Conservation (phyloP, 2,888 invertebrate genomes). For the Nematopogon swammerdamellus region DNA sequence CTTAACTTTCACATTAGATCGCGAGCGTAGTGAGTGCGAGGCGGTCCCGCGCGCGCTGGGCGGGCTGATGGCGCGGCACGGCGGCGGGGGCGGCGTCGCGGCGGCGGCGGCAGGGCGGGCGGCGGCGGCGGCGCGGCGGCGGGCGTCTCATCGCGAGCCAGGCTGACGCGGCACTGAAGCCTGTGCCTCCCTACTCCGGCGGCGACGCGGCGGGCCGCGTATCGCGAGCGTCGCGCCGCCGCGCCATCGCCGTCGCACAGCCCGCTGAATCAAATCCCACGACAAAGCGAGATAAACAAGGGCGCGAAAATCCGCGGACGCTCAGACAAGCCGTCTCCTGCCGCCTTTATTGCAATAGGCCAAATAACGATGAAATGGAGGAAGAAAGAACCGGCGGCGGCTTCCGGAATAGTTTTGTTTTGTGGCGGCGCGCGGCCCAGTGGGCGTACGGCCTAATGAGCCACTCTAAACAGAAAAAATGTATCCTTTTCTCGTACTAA, state of each 20-base stretch:
- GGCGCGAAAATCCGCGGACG: constrained; percentile 44
- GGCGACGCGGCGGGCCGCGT: constrained; percentile 15
- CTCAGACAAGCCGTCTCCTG: constrained; percentile 53
- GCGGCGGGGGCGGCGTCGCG: background rate
- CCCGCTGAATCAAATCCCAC: constrained; percentile 15
- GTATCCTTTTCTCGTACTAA: too few relatives aligned
- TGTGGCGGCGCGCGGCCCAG: background rate
- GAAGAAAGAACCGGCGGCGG: constrained; percentile 34
- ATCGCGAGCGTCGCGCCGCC: constrained; percentile 11
- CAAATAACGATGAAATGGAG: constrained; percentile 41
- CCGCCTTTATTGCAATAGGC: constrained; percentile 33
- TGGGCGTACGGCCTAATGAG: background rate
- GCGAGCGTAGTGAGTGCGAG: constrained; percentile 16
- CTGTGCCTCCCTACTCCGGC: background rate
- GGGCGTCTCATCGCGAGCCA: constrained; percentile 14
- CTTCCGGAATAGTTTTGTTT: background rate
- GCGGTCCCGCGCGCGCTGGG: constrained; percentile 26
- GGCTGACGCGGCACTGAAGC: background rate
- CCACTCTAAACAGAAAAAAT: too few relatives aligned
- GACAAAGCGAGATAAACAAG: constrained; percentile 49
- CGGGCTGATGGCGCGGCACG: constrained; percentile 16
- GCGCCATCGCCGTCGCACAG: too few relatives aligned
- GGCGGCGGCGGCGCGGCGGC: constrained; percentile 34
- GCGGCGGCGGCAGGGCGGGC: background rate
- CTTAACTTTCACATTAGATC: constrained; percentile 20